Base-by-base conservation (phyloP, 2,888 invertebrate genomes). In the Ditylenchus weischeri region DNA sequence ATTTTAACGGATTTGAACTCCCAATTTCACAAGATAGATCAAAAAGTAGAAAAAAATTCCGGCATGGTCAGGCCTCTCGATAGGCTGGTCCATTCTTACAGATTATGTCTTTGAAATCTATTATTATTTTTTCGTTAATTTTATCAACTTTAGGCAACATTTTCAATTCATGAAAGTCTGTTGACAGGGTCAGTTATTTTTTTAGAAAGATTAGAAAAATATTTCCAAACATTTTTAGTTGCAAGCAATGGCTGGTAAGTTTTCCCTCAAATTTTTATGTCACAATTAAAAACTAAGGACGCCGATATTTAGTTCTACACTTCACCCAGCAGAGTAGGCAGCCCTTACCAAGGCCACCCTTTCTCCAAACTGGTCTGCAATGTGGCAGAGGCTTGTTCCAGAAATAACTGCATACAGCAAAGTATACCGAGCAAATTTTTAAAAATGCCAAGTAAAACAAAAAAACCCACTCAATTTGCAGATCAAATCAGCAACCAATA, bases 291-390 rank as follows among this genome's bases (percentile, higher is more conserved):
- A 54, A 10, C 2, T 29, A 54, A 18, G 43, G 43, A 54, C 54
- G n/a, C n/a, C n/a, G n/a, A n/a, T 59, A 21, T 59, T 19, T 36
- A 59, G 59, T 59, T 59, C 43, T 59, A 59, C 21, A 59, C 59
- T 11, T 19, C 21, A 1, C 59, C 59, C 21, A 59, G 23, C 35
- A 6, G 19, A 29, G 35, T 59, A 7, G 59, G 59, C 13, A 15
- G 10, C 11, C 15, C 43, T 21, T 59, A 59, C 36, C 23, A 10
- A 7, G 35, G 36, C 13, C 35, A 38, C 5, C 59, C 59, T 7
- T 38, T 29, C 36, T 36, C 35, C 1, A 59, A 59, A 21, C 15
- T 29, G 10, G 35, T 59, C 1, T 59, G 59, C 36, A 59, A 59
- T 38, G 43, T 21, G 13, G 59, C 59, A 23, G 19, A 59, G 59